Conservation (phyloP, 2,797 vertebrate species). For the Pteropus rufus region DNA sequence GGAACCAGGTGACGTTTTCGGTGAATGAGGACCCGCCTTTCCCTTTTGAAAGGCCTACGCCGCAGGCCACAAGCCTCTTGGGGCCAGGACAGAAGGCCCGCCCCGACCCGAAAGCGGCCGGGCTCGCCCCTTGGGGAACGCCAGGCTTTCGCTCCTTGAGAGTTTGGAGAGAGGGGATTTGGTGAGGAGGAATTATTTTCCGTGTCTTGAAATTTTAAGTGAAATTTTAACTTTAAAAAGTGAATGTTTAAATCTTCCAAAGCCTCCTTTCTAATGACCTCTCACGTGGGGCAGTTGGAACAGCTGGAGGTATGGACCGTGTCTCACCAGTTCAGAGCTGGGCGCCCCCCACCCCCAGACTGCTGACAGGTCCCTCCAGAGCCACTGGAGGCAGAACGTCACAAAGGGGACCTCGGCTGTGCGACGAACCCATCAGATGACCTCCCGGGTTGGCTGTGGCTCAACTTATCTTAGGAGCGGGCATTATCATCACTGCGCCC, state of each 20-base stretch:
- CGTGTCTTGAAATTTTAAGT: not conserved
- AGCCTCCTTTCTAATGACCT: slow-evolving; percentile 37
- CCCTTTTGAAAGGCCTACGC: not conserved
- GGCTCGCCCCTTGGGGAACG: not conserved
- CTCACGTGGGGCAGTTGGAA: not conserved
- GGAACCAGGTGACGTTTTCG: not conserved
- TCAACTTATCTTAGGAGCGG: slow-evolving; percentile 55
- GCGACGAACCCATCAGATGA: not conserved
- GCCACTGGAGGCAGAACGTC: not conserved
- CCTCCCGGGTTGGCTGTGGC: slow-evolving; percentile 57
- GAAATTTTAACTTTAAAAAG: slow-evolving; percentile 46
- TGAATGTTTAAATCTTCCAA: slow-evolving; percentile 40
- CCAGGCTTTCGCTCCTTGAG: not conserved
- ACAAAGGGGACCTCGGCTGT: not conserved
- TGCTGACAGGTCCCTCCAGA: slow-evolving; percentile 15
- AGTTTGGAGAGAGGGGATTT: not conserved
- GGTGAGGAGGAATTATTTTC: not conserved
- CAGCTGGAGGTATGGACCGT: not conserved
- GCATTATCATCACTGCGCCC: slow-evolving; percentile 23
- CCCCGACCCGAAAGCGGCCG: not conserved
- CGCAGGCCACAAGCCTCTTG: rapidly evolving
- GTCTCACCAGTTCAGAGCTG: slow-evolving; percentile 24
- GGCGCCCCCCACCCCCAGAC: not conserved
- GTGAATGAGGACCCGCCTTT: not conserved
- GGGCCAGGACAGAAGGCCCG: rapidly evolving